These are phyloP conservation scores for Melikaiella ostensackeni DNA, from an alignment of 2,888 invertebrate species.

Conservation along the genomic window DNA sequence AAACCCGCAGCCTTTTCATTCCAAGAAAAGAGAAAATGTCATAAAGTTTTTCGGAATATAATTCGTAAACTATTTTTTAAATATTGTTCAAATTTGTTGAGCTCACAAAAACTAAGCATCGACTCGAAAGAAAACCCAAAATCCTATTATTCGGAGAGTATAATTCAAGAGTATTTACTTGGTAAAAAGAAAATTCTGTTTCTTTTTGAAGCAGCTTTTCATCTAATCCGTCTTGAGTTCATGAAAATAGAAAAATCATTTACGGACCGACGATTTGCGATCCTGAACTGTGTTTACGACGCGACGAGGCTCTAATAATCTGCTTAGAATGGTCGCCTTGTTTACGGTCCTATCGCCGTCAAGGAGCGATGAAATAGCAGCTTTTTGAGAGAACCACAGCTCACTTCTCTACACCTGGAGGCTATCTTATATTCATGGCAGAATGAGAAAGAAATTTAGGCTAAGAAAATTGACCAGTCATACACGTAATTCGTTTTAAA, in stretches of 20 bases:
- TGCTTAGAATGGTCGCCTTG: constrained; percentile 58
- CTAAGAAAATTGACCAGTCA: constrained; percentile 33
- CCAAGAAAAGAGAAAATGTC: background rate
- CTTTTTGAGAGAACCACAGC: constrained; percentile 14
- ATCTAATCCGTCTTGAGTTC: constrained; percentile 56
- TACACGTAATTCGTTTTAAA: constrained; percentile 23
- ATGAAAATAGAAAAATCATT: constrained; percentile 60
- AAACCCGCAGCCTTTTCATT: background rate
- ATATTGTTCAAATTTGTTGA: background rate
- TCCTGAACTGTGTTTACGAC: constrained; percentile 45
- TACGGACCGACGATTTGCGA: constrained; percentile 57
- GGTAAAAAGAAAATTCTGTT: constrained; percentile 44
- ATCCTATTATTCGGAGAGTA: background rate
- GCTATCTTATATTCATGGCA: constrained; percentile 21
- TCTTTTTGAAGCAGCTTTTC: constrained; percentile 57
- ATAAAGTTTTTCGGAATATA: background rate
- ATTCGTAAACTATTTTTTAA: background rate
- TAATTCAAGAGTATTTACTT: background rate
- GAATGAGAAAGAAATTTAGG: constrained; percentile 33
- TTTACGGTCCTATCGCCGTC: constrained; percentile 25
- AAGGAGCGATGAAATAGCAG: constrained; percentile 41
- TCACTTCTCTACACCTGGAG: constrained; percentile 23
- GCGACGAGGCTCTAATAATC: constrained; percentile 55
- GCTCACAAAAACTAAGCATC: background rate
- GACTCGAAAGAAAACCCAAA: constrained; percentile 40